phyloP scores from a whole-genome alignment of 2,797 vertebrate genomes.

The Cossypha heuglini region DNA sequence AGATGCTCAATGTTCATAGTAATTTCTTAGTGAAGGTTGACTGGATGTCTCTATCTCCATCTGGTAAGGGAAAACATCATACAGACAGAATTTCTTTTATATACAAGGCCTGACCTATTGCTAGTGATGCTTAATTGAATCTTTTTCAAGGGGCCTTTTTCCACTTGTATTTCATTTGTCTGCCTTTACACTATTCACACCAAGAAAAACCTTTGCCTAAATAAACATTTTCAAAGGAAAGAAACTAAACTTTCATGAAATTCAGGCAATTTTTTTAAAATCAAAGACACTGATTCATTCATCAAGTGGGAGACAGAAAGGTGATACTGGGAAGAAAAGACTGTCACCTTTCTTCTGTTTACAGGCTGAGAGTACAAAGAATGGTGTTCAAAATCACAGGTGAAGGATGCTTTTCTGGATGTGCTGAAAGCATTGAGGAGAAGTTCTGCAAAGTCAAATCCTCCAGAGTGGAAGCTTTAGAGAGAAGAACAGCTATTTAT shows the following conservation, averaged over 20 bases:
- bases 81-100: background rate
- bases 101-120: background rate
- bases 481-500: background rate
- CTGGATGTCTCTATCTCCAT: background rate
- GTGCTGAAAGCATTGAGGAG: background rate
- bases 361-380: background rate
- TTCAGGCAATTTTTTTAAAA: background rate
- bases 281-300: background rate
- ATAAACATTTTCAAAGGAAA: background rate
- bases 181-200: background rate
- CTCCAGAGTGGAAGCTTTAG: background rate
- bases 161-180: background rate
- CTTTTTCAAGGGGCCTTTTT: background rate
- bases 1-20: background rate
- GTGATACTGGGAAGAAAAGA: background rate
- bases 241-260: background rate
- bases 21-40: background rate
- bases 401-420: background rate
- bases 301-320: background rate
- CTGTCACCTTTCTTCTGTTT: background rate
- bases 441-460: background rate
- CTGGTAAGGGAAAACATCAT: background rate
- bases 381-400: background rate
- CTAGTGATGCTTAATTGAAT: background rate
- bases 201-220: background rate